Percentiles rank a stretch among this genome's conserved stretches.
phyloP scores from a whole-genome alignment of 2,888 invertebrate species.

The Allacma fusca region DNA sequence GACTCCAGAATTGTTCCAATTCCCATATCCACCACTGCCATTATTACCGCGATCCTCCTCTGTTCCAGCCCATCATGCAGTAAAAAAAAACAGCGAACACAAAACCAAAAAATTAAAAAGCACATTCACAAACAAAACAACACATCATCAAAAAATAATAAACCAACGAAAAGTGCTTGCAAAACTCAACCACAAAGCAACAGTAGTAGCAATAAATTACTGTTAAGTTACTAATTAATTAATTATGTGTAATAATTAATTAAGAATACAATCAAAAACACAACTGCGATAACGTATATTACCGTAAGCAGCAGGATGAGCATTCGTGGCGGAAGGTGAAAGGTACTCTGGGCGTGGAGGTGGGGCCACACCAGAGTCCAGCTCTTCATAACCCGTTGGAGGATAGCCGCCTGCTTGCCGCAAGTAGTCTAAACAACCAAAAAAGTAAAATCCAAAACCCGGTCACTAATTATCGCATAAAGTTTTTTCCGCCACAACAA shows the following conservation, averaged over 20 bases:
- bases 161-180: no score
- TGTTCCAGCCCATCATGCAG: no score
- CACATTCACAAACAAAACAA: background rate
- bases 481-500: no score
- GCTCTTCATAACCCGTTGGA: conserved; percentile 73
- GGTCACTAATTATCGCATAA: no score
- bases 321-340: conserved; percentile 55
- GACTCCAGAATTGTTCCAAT: conserved; percentile 37
- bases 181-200: no score
- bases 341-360: conserved; percentile 61
- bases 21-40: conserved; percentile 22
- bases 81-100: background rate
- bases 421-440: conserved; percentile 71
- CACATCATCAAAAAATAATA: no score
- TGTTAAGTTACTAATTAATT: no score
- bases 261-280: conserved; percentile 40
- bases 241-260: no score
- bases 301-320: conserved; percentile 61
- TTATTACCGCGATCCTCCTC: conserved; percentile 44
- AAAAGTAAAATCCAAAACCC: no score
- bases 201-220: no score
- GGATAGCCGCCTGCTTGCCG: conserved; percentile 67
- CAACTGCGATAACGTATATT: conserved; percentile 13
- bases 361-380: conserved; percentile 66
- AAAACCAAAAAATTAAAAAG: background rate